Evolutionary conservation across 2,888 invertebrate species (phyloP), one percentile per base, ranked within the genome.

Genomic region (Bimastos eiseni): DNA sequence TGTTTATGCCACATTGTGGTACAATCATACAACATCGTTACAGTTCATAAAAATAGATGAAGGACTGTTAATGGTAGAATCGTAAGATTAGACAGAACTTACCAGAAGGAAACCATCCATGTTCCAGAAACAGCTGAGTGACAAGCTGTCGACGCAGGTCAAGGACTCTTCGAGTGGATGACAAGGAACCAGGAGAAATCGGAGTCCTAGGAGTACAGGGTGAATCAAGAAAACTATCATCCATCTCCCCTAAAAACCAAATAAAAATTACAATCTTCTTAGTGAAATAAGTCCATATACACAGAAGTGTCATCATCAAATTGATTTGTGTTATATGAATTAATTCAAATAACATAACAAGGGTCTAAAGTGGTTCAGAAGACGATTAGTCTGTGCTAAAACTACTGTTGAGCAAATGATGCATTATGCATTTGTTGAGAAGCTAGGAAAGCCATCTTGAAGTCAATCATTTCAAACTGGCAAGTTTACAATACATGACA

Each of bases 141-240:
- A 99, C 99, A 90, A 99, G 96, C 94, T 97, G 97, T 90, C 99
- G 96, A 41, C 99, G 96, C 95, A 98, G 98, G 95, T 99, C 99
- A 92, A 99, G 96, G 92, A 98, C 97, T 94, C 97, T 97, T 88
- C 98, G 96, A 36, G 95, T 93, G 4, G 95, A 95, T 17, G 95
- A 95, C 95, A 98, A 98, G 0, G 93, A 93, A 34, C 94, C 94
- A 1, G 94, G 93, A 94, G 96, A 94, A 89, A 93, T 93, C 5
- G 97, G 97, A 0, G 98, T 98, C 95, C 97, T 97, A 30, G 98
- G 98, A 49, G 98, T 98, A 93, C 97, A 96, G 0, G 98, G 98
- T 8, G 96, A 96, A 90, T 93, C 93, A 41, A 94, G 55, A 33
- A 94, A 70, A n/a, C 92, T 93, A 34, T 92, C 93, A 86, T 90